Conservation (phyloP, 2,888 invertebrate genomes). For the Dilophus febrilis region DNA sequence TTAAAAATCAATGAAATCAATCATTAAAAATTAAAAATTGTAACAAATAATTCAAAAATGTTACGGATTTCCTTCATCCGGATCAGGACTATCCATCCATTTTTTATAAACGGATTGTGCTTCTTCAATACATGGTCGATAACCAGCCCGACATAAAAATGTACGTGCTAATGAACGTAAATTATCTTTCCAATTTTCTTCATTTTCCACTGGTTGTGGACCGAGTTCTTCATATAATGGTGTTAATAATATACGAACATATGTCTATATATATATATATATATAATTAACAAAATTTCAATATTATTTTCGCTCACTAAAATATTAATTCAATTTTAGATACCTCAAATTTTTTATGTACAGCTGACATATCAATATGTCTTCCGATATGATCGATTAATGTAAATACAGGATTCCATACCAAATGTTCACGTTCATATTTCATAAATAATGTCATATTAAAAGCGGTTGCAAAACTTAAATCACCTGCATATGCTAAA, state of each 20-base stretch:
- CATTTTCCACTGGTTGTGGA: conserved; percentile 34
- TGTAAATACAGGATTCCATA: conserved; percentile 71
- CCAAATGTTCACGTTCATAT: conserved; percentile 53
- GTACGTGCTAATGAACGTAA: conserved; percentile 48
- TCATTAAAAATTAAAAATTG: conserved; percentile 3
- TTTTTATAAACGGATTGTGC: conserved; percentile 52
- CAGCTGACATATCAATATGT: conserved; percentile 47
- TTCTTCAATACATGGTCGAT: conserved; percentile 57
- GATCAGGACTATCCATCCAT: conserved; percentile 58
- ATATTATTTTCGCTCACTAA: background rate
- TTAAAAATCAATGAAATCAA: background rate
- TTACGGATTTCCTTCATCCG: conserved; percentile 68
- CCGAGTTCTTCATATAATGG: conserved; percentile 56
- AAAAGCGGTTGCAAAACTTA: conserved; percentile 56
- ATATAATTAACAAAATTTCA: background rate
- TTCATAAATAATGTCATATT: conserved; percentile 64
- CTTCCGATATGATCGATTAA: conserved; percentile 66
- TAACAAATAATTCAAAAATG: conserved; percentile 18
- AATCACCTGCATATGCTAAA: conserved; percentile 57
- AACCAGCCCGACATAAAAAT: conserved; percentile 59
- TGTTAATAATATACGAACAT: conserved; percentile 47
- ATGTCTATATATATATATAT: conserved; percentile 34
- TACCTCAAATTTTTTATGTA: conserved; percentile 58
- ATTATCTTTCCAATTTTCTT: conserved; percentile 49
- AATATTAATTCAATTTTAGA: conserved; percentile 11